These are phyloP conservation scores for Pomacea maculata DNA, from an alignment of 1,140 invertebrate genomes.

Conservation along the genomic window DNA sequence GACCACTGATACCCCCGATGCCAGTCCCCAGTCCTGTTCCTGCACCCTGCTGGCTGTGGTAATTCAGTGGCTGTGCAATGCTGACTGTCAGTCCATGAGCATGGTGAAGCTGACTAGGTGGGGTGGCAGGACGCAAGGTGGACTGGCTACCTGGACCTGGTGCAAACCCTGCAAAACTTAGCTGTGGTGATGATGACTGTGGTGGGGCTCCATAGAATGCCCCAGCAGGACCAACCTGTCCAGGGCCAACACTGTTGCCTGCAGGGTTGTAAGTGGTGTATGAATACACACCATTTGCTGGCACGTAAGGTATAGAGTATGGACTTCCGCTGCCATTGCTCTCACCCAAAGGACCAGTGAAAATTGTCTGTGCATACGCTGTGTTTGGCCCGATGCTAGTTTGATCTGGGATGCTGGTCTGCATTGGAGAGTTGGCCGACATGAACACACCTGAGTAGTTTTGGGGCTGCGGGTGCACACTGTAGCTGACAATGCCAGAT, in stretches of 20 bases:
- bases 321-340: not conserved
- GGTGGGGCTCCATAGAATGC: not conserved
- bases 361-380: slow-evolving; percentile 12
- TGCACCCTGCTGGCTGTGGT: slow-evolving; percentile 6
- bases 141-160: not conserved
- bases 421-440: not conserved
- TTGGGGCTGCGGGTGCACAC: slow-evolving; percentile 7
- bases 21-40: slow-evolving; percentile 4
- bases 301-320: slow-evolving; percentile 8
- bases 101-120: slow-evolving; percentile 4
- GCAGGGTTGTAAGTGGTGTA: not conserved
- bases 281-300: slow-evolving; percentile 9
- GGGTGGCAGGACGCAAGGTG: slow-evolving; percentile 17
- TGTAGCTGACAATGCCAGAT: slow-evolving; percentile 5
- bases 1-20: not conserved
- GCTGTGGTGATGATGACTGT: slow-evolving; percentile 19
- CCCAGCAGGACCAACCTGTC: not conserved
- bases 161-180: slow-evolving; percentile 1
- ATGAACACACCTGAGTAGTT: not conserved
- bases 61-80: slow-evolving; percentile 14
- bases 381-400: not conserved
- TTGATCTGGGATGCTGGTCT: slow-evolving; percentile 8
- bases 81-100: not conserved
- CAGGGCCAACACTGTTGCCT: not conserved
- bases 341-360: slow-evolving; percentile 4